A percentile compares a stretch with the other conserved stretches of the same genome.
phyloP scores from a whole-genome alignment of 2,888 invertebrate species.

The Notodonta ziczac region DNA sequence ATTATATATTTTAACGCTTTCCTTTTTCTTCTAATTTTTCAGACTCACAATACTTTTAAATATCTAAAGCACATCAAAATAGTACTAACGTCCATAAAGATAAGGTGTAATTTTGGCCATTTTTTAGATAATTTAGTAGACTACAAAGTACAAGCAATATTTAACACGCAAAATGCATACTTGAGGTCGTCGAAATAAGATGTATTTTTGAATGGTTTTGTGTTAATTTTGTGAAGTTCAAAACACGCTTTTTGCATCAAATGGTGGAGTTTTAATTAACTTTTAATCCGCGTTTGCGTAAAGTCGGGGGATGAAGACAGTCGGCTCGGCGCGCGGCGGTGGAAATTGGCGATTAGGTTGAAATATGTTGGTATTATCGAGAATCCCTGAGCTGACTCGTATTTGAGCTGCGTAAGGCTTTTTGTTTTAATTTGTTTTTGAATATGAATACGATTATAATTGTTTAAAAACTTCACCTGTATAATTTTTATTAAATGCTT shows the following conservation, averaged over 20 bases:
- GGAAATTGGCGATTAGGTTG: constrained; percentile 10
- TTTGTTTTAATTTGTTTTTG: neutral
- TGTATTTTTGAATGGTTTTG: neutral
- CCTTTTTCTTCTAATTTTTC: constrained; percentile 14
- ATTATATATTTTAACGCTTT: constrained; percentile 20
- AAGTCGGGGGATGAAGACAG: constrained; percentile 21
- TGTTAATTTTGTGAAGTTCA: constrained; percentile 12
- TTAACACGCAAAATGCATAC: neutral
- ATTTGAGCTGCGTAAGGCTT: neutral
- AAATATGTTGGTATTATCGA: constrained; percentile 8
- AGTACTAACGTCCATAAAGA: rapidly evolving
- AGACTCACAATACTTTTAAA: constrained; percentile 12
- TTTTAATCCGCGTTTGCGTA: constrained; percentile 29
- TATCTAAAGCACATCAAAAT: neutral
- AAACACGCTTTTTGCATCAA: constrained; percentile 14
- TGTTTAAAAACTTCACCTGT: too few species aligned
- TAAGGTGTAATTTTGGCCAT: constrained; percentile 7
- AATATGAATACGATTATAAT: neutral
- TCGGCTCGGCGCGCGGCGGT: constrained; percentile 5
- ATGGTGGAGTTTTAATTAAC: constrained; percentile 39
- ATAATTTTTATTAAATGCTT: too few species aligned
- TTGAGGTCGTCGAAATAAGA: neutral
- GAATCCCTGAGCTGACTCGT: neutral
- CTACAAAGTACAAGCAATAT: neutral
- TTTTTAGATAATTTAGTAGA: neutral